A percentile compares a stretch with the other conserved stretches of the same genome.
Evolutionary conservation across 1,140 invertebrate species (phyloP).

Genomic region (Calosoma granatense): DNA sequence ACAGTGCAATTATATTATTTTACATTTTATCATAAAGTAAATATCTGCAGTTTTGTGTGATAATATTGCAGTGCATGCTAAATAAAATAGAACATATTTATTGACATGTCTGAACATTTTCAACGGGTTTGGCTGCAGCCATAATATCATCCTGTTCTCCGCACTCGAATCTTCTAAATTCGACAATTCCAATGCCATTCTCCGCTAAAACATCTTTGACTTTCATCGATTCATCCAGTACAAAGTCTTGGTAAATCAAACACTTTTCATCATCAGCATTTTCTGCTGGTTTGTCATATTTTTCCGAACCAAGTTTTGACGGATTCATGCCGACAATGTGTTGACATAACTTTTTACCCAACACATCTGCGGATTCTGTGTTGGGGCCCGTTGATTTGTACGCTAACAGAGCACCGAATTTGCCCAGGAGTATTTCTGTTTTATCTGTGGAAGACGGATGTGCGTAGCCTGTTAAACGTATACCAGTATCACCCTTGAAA

Average conservation of each 20-base stretch:
- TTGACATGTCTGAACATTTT: constrained; percentile 50
- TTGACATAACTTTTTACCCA: constrained; percentile 74
- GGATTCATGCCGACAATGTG: constrained; percentile 91
- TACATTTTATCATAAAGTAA: too few relatives aligned
- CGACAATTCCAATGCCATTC: constrained; percentile 57
- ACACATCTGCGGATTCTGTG: constrained; percentile 33
- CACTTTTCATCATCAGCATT: constrained; percentile 59
- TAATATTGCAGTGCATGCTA: too few relatives aligned
- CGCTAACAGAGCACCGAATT: constrained; percentile 72
- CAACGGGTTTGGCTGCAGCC: constrained; percentile 43
- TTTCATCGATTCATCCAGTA: constrained; percentile 63
- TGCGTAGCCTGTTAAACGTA: constrained; percentile 55
- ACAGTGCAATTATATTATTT: too few relatives aligned
- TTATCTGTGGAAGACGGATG: constrained; percentile 48
- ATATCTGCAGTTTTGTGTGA: too few relatives aligned
- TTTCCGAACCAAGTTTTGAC: constrained; percentile 56
- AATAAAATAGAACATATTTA: too few relatives aligned
- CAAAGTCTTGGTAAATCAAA: constrained; percentile 78
- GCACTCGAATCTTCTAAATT: constrained; percentile 78
- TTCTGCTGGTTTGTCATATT: constrained; percentile 46
- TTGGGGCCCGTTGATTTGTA: constrained; percentile 40
- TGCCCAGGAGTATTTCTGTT: constrained; percentile 53
- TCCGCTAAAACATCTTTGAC: constrained; percentile 64
- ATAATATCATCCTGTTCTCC: constrained; percentile 46
- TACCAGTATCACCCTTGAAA: constrained; percentile 47